Evolutionary conservation across 2,113 vertebrate species (phyloP).

Genomic region (Protomyctophum bolini): DNA sequence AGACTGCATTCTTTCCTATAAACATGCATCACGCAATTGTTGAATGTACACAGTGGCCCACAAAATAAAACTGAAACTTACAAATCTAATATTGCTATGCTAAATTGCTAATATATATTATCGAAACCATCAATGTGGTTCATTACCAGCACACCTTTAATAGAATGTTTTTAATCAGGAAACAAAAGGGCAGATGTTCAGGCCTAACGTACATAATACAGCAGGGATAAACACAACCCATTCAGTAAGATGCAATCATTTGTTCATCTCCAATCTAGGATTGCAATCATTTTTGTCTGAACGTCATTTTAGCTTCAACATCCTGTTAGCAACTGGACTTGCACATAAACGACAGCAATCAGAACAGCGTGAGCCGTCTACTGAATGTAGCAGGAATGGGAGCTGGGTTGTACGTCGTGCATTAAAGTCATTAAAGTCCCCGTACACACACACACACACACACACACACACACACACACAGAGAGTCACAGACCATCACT

Average conservation of each 20-base stretch:
- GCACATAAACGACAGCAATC: slow-evolving; percentile 48
- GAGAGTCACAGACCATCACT: slow-evolving; percentile 49
- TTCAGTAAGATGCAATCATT: slow-evolving; percentile 60
- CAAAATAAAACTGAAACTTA: slow-evolving; percentile 27
- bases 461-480: slow-evolving; percentile 6
- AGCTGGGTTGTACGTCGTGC: slow-evolving; percentile 30
- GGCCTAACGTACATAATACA: slow-evolving; percentile 24
- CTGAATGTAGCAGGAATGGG: slow-evolving; percentile 39
- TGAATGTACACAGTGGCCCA: slow-evolving; percentile 35
- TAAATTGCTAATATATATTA: slow-evolving; percentile 23
- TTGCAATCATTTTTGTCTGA: slow-evolving; percentile 55
- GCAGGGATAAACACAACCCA: slow-evolving; percentile 64
- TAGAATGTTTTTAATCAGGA: slow-evolving; percentile 31
- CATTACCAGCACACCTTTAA: slow-evolving; percentile 29
- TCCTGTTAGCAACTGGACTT: slow-evolving; percentile 26
- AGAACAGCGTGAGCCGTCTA: slow-evolving; percentile 32
- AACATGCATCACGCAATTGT: not conserved
- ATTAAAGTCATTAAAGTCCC: slow-evolving; percentile 66
- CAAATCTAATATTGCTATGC: slow-evolving; percentile 8
- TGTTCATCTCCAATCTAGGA: slow-evolving; percentile 63
- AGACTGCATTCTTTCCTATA: not conserved
- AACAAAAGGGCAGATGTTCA: slow-evolving; percentile 37
- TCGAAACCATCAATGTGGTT: slow-evolving; percentile 35
- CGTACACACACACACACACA: not conserved
- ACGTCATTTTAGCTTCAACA: slow-evolving; percentile 50